Conservation (phyloP, 23 tunicate genomes). For the Halocynthia aurantium region DNA sequence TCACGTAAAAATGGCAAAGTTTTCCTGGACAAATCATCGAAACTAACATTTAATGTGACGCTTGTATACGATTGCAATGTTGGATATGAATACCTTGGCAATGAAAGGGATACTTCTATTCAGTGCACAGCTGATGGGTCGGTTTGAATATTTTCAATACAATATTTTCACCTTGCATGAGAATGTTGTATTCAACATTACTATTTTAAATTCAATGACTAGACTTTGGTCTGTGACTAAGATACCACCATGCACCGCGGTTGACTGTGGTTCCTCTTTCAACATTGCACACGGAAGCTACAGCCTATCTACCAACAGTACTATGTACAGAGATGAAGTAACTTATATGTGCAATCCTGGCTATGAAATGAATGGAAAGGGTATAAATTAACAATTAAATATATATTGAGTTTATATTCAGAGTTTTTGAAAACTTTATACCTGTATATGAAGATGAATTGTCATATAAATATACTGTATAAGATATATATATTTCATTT, state of each 20-base stretch:
- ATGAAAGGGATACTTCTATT: conserved; percentile 1
- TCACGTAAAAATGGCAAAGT: conserved; percentile 26
- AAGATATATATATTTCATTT: too few species aligned
- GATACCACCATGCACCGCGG: conserved; percentile 40
- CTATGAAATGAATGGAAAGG: conserved; percentile 47
- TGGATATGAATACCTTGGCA: conserved; percentile 43
- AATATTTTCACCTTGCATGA: background rate
- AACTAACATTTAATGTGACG: conserved; percentile 23
- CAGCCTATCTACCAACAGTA: background rate
- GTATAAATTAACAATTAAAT: background rate
- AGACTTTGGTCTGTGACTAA: conserved; percentile 12
- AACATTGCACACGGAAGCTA: conserved; percentile 24
- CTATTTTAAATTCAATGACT: background rate
- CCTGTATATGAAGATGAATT: background rate
- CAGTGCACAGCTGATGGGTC: conserved; percentile 25
- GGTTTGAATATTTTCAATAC: background rate
- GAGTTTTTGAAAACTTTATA: too few species aligned
- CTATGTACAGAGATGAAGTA: conserved; percentile 60
- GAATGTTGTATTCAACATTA: background rate
- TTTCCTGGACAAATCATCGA: background rate
- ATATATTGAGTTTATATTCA: background rate
- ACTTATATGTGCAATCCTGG: conserved; percentile 63
- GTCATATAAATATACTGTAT: background rate
- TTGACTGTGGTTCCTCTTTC: conserved; percentile 44
- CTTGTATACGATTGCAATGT: conserved; percentile 47